A percentile compares a stretch with the other conserved stretches of the same genome.
Conservation (phyloP, 2,113 vertebrate species). For the Murina feae region DNA sequence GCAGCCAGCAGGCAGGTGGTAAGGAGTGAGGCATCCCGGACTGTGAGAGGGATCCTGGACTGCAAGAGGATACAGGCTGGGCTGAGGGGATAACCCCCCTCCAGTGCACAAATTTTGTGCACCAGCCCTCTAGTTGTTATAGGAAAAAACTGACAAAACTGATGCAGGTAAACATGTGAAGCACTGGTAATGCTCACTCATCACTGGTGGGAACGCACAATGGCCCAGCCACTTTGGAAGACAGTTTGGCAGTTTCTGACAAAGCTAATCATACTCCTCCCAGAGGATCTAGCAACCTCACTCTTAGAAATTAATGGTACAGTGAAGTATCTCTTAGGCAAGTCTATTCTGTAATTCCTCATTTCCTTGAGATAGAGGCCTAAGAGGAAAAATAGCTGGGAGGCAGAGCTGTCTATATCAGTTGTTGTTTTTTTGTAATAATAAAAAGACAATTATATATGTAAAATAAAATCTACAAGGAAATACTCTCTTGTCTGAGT, state of each 20-base stretch:
- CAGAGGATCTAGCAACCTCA: not conserved
- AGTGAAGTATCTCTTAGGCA: not conserved
- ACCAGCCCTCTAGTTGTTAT: too few species aligned
- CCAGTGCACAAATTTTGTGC: too few species aligned
- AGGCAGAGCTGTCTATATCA: not conserved
- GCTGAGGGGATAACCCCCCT: too few species aligned
- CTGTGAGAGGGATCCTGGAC: too few species aligned
- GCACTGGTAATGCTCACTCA: not conserved
- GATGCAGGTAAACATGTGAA: not conserved
- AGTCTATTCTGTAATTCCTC: not conserved
- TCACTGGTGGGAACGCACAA: not conserved
- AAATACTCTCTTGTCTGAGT: not conserved
- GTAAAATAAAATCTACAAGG: conserved; percentile 1
- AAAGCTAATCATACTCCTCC: not conserved
- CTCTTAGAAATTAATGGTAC: not conserved
- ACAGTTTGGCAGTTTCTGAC: not conserved
- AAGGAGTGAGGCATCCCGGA: too few species aligned
- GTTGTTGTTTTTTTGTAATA: not conserved
- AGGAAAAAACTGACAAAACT: not conserved
- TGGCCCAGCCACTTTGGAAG: not conserved
- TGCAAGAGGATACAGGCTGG: too few species aligned
- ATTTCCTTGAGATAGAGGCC: not conserved
- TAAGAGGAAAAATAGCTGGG: not conserved
- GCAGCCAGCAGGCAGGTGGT: too few species aligned
- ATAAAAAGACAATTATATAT: not conserved